These are phyloP conservation scores for Acanthacorydalis orientalis DNA, from an alignment of 2,888 invertebrate genomes.

Conservation along the genomic window DNA sequence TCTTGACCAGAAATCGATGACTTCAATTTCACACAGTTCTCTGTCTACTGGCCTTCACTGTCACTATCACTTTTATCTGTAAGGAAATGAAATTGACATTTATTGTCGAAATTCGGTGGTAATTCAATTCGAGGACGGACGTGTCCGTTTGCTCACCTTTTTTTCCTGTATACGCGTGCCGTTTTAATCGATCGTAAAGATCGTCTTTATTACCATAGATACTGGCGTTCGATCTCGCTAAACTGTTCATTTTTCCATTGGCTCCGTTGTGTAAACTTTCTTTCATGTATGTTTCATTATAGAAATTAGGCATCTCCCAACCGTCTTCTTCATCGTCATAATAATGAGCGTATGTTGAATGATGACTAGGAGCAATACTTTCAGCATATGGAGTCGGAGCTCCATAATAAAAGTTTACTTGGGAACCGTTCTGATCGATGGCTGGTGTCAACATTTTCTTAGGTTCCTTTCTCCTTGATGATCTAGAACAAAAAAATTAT, in stretches of 20 bases:
- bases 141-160: constrained; percentile 51
- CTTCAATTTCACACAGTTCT: background rate
- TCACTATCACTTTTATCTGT: constrained; percentile 88
- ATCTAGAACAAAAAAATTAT: constrained; percentile 28
- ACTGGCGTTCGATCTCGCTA: constrained; percentile 83
- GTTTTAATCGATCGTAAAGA: constrained; percentile 84
- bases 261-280: constrained; percentile 75
- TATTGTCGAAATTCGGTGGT: too few species aligned
- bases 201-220: constrained; percentile 92
- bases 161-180: constrained; percentile 88
- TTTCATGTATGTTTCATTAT: constrained; percentile 93
- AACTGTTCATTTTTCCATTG: constrained; percentile 79
- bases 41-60: constrained; percentile 73
- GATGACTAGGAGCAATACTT: constrained; percentile 87
- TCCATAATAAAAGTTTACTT: constrained; percentile 92
- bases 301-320: constrained; percentile 96
- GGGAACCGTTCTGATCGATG: constrained; percentile 80
- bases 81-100: constrained; percentile 21
- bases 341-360: constrained; percentile 89
- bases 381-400: constrained; percentile 90
- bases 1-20: constrained; percentile 2
- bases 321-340: constrained; percentile 93
- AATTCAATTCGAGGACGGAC: background rate
- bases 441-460: constrained; percentile 81
- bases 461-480: constrained; percentile 76